Percentiles rank a stretch among this genome's conserved stretches.
Conservation (phyloP, 1,140 invertebrate genomes). For the Bacillus rossius region DNA sequence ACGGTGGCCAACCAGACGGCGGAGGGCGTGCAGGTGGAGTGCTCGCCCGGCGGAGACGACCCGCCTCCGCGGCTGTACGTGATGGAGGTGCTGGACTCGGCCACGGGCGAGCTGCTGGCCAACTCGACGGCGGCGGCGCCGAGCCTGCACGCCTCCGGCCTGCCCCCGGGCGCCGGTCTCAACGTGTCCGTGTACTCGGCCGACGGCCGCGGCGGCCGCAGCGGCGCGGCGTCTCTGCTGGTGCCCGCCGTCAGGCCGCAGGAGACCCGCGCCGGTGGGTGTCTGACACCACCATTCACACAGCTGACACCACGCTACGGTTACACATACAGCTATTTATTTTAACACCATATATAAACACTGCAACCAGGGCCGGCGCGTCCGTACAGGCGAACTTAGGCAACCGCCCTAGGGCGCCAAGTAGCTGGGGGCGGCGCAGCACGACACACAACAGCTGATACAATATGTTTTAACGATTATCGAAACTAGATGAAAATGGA, state of each 20-base stretch:
- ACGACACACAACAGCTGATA: too few species aligned
- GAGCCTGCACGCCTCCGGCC: conserved; percentile 54
- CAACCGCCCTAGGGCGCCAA: too few species aligned
- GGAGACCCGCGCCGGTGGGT: conserved; percentile 65
- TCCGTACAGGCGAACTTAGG: too few species aligned
- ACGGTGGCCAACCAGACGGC: conserved; percentile 73
- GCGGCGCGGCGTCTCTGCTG: conserved; percentile 53
- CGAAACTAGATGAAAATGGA: too few species aligned
- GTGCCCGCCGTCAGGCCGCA: conserved; percentile 69
- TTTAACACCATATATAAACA: too few species aligned
- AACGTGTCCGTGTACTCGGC: conserved; percentile 61
- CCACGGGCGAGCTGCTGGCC: conserved; percentile 45
- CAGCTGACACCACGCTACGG: too few species aligned
- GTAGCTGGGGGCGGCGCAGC: too few species aligned
- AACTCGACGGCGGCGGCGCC: conserved; percentile 50
- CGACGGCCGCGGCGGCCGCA: conserved; percentile 61
- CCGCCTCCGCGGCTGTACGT: conserved; percentile 67
- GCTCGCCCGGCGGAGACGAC: conserved; percentile 55
- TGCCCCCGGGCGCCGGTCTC: conserved; percentile 61
- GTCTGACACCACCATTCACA: too few species aligned
- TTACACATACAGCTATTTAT: too few species aligned
- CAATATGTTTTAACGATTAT: too few species aligned
- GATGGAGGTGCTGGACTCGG: conserved; percentile 58
- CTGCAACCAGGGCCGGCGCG: too few species aligned
- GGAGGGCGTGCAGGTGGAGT: conserved; percentile 59